phyloP scores from a whole-genome alignment of 2,797 vertebrate genomes.

The Prionace glauca region DNA sequence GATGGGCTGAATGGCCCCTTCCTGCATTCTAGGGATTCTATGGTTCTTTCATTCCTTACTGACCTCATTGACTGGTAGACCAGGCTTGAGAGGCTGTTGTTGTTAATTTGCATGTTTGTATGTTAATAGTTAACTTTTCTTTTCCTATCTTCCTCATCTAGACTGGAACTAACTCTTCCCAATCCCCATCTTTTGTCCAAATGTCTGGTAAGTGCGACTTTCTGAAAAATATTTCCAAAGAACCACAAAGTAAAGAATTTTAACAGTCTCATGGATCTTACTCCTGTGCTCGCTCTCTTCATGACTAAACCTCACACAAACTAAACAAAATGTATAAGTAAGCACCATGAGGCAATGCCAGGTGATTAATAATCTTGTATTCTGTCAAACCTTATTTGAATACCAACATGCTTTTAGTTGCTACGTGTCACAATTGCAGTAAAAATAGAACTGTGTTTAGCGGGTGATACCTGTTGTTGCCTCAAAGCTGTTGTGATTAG shows the following conservation, averaged over 20 bases:
- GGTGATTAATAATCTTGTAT: not conserved
- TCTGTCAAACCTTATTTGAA: not conserved
- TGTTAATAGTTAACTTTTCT: not conserved
- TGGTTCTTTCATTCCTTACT: no score
- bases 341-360: not conserved
- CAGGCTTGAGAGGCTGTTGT: no score
- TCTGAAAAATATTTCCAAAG: not conserved
- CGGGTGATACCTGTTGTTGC: not conserved
- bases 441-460: not conserved
- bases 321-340: not conserved
- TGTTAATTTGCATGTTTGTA: no score
- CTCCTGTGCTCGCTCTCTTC: not conserved
- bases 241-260: not conserved
- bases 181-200: not conserved
- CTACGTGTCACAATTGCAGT: not conserved
- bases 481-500: not conserved
- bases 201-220: conserved; percentile 14
- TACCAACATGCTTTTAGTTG: not conserved
- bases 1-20: no score
- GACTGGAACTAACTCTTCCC: not conserved
- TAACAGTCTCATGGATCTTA: not conserved
- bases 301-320: not conserved
- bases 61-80: no score
- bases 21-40: no score
- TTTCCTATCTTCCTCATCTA: not conserved